Conservation (phyloP, 2,888 invertebrate species). For the Drosophila heteroneura region DNA sequence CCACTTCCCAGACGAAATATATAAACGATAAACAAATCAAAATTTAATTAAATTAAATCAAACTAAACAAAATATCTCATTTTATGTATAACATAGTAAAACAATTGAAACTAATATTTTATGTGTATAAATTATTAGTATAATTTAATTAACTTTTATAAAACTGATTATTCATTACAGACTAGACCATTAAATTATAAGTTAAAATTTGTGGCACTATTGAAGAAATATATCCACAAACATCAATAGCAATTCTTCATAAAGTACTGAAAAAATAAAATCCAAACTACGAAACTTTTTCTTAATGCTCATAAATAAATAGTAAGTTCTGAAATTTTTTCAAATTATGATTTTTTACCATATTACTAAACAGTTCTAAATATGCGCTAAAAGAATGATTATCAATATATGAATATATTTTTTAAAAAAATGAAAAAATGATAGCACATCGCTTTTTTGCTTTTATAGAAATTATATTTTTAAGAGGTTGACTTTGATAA, state of each 20-base stretch:
- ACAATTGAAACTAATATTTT: background rate
- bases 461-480: background rate
- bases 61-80: too few relatives aligned
- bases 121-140: background rate
- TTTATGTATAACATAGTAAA: background rate
- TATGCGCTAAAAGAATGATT: background rate
- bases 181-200: accelerated
- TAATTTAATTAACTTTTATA: background rate
- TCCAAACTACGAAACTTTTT: background rate
- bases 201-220: accelerated
- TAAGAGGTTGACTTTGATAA: background rate
- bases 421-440: too few relatives aligned
- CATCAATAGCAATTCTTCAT: background rate
- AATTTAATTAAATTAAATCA: background rate
- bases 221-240: background rate
- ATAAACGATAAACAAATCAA: background rate
- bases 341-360: accelerated
- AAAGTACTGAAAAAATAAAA: accelerated
- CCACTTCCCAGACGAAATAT: background rate
- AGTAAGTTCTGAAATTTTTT: background rate
- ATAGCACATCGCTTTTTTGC: background rate
- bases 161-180: background rate
- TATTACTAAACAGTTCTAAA: background rate
- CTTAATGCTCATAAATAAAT: background rate
- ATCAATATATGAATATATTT: background rate